phyloP scores from a whole-genome alignment of 2,888 invertebrate species.

The Creontiades dilutus region DNA sequence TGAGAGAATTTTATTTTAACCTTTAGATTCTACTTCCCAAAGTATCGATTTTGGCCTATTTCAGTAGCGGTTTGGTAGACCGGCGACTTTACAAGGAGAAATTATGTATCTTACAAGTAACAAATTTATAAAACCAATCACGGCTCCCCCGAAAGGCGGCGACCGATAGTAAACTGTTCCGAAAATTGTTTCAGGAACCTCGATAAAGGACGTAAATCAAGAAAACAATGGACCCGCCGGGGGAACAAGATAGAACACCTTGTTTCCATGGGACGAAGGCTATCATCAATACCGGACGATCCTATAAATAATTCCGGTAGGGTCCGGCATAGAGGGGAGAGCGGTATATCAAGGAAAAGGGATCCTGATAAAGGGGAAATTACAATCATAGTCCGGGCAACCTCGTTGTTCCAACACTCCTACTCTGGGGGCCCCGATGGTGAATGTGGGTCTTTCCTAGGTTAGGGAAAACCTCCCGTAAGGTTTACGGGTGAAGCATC shows the following conservation, averaged over 20 bases:
- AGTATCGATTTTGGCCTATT: too few species aligned
- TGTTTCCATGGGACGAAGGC: not conserved
- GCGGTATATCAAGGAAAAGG: not conserved
- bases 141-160: not conserved
- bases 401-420: not conserved
- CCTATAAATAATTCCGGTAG: slow-evolving; percentile 14
- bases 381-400: slow-evolving; percentile 38
- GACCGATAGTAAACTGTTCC: not conserved
- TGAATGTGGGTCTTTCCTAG: slow-evolving; percentile 26
- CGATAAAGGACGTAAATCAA: slow-evolving; percentile 32
- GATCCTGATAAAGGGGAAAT: slow-evolving; percentile 37
- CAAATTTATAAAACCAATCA: not conserved
- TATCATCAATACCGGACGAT: slow-evolving; percentile 25
- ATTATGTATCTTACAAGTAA: too few species aligned
- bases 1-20: too few species aligned
- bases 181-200: slow-evolving; percentile 25
- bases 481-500: not conserved
- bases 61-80: too few species aligned
- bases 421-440: not conserved
- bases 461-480: not conserved
- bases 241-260: slow-evolving; percentile 48
- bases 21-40: too few species aligned
- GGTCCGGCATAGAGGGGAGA: not conserved
- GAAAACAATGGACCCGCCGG: slow-evolving; percentile 6
- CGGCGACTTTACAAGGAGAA: too few species aligned